Conservation (phyloP, 2,888 invertebrate genomes). For the Magallana nippona region DNA sequence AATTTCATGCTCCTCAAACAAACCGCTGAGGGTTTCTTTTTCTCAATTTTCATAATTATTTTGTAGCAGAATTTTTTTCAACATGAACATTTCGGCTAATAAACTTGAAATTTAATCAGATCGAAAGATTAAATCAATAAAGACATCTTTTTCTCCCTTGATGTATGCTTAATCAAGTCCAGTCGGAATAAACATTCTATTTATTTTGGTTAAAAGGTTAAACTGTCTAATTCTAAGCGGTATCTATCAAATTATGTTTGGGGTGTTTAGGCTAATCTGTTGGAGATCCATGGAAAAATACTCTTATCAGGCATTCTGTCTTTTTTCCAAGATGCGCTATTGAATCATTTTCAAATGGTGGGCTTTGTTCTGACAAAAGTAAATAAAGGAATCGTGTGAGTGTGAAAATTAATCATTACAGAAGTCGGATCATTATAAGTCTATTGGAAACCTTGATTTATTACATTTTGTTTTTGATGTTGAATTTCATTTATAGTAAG, state of each 20-base stretch:
- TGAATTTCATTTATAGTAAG: too few species aligned
- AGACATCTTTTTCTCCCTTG: background rate
- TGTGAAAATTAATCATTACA: background rate
- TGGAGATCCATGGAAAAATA: slow-evolving; percentile 19
- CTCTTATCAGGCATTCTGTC: slow-evolving; percentile 16
- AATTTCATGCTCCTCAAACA: background rate
- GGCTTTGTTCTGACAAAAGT: slow-evolving; percentile 28
- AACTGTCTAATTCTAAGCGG: background rate
- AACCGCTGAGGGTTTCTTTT: background rate
- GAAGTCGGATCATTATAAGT: background rate
- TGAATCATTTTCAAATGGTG: slow-evolving; percentile 28
- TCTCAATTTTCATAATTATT: background rate
- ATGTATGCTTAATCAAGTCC: slow-evolving; percentile 17
- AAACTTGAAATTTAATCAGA: background rate
- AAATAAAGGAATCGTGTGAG: background rate
- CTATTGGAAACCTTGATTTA: background rate
- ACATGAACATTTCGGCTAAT: background rate
- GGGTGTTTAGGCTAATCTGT: slow-evolving; percentile 14
- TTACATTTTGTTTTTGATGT: background rate
- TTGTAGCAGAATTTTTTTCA: background rate
- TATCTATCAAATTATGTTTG: slow-evolving; percentile 9
- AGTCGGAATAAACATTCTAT: background rate
- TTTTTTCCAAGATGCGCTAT: background rate
- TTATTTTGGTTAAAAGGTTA: slow-evolving; percentile 9
- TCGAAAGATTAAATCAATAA: slow-evolving; percentile 19